phyloP scores from a whole-genome alignment of 2,888 invertebrate species.

The Bursaphelenchus okinawaensis region DNA sequence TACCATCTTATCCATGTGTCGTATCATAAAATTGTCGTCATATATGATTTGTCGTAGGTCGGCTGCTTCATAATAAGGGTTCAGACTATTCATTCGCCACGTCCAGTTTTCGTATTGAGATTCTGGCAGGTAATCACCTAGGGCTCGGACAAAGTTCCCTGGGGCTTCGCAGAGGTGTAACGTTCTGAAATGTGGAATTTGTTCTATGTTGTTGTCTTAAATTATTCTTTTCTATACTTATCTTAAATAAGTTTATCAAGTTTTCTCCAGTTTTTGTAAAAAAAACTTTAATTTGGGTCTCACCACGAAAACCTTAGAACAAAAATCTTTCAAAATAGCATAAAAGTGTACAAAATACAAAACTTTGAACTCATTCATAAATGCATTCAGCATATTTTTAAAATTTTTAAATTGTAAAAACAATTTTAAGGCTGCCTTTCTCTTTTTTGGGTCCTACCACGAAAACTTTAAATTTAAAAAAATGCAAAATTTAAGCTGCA shows the following conservation, averaged over 20 bases:
- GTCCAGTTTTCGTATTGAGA: constrained; percentile 16
- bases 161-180: constrained; percentile 95
- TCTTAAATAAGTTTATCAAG: no score
- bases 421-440: no score
- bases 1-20: constrained; percentile 16
- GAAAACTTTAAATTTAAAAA: no score
- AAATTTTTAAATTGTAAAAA: no score
- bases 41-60: constrained; percentile 18
- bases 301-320: constrained; percentile 4
- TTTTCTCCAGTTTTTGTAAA: no score
- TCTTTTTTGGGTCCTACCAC: no score
- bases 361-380: no score
- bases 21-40: constrained; percentile 12
- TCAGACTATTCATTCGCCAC: constrained; percentile 31
- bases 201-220: no score
- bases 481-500: no score
- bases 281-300: constrained; percentile 9
- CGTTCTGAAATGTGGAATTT: constrained; percentile 56
- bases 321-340: background rate
- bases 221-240: no score
- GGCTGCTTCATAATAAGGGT: constrained; percentile 32
- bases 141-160: constrained; percentile 82
- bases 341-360: background rate
- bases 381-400: no score
- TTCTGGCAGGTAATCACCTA: constrained; percentile 73